Evolutionary conservation across 2,113 vertebrate species (phyloP), one percentile per base, ranked within the genome.

Genomic region (Nyctereutes procyonoides): DNA sequence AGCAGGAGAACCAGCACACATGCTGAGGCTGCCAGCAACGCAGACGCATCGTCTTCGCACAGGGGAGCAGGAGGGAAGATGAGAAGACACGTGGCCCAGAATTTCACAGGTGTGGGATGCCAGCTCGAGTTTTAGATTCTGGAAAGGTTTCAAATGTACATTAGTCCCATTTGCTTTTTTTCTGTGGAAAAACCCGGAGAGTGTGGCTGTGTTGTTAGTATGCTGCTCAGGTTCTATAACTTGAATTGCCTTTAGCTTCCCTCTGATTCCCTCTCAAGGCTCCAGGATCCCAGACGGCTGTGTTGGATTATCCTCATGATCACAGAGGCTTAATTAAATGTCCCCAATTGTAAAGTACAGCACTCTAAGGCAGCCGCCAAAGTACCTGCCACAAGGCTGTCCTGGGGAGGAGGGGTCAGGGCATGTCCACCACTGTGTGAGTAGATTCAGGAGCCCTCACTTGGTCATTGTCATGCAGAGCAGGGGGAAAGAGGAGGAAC

Each of bases 321-420:
- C 86, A 81, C 24, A 71, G 65, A 63, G 74, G 80, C 76, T 43
- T 88, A 8, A 95, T 53, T 76, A 81, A 91, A 77, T 16, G 86
- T 30, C 69, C 24, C 5, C 30, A n/a, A 48, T 24, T 26, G 12
- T 38, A 3, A 58, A 43, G 3, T 4, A 4, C 20, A 15, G 28
- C 1, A 3, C 60, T 79, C 9, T 24, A 30, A 88, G 48, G 48
- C n/a, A 80, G 69, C 13, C 0, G 0, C 60, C 58, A 7, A 20
- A 35, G 19, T 6, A 2, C 19, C 77, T 13, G 0, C 79, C 51
- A 22, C 20, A 6, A 24, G 13, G 8, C 32, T 3, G 0, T 2
- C 8, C 88, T 15, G 12, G 14, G n/a, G 5, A 28, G 43, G 16
- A 90, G 32, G 51, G 28, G n/a, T 32, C 16, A 28, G 32, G 35